These are phyloP conservation scores for Bryconaethiops microstoma DNA, from an alignment of 2,797 vertebrate genomes.

Conservation along the genomic window DNA sequence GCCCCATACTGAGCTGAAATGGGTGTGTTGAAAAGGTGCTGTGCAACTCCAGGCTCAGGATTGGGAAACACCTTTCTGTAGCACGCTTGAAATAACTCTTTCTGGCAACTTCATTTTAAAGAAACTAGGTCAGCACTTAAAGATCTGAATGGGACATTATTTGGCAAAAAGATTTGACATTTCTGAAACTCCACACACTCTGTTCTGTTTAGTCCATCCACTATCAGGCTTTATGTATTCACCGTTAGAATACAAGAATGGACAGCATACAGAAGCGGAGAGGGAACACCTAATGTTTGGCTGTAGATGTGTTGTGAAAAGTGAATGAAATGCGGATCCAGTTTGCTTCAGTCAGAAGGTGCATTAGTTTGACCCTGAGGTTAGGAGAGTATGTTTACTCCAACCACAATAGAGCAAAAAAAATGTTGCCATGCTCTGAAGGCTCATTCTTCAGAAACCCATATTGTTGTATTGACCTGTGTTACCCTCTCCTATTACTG, in stretches of 20 bases:
- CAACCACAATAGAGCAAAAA: background rate
- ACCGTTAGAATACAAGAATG: background rate
- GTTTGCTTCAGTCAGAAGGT: conserved; percentile 32
- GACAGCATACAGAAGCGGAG: background rate
- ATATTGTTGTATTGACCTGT: background rate
- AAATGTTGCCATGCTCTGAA: background rate
- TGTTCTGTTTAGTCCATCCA: background rate
- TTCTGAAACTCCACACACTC: background rate
- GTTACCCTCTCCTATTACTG: background rate
- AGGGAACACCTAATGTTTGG: background rate
- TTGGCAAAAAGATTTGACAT: background rate
- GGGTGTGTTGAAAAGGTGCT: too few species aligned
- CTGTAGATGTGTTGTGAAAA: conserved; percentile 34
- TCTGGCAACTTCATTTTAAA: background rate
- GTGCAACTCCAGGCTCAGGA: too few species aligned
- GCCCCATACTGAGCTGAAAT: too few species aligned
- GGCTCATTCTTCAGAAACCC: conserved; percentile 1
- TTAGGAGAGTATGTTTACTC: conserved; percentile 31
- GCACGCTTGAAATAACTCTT: too few species aligned
- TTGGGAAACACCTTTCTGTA: too few species aligned
- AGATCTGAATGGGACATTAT: background rate
- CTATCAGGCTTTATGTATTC: background rate
- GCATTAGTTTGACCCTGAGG: conserved; percentile 33
- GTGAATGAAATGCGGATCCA: conserved; percentile 42
- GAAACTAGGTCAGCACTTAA: background rate